A percentile compares a stretch with the other conserved stretches of the same genome.
These are phyloP conservation scores for Thermophis baileyi DNA, from an alignment of 2,113 vertebrate species.

Conservation along the genomic window DNA sequence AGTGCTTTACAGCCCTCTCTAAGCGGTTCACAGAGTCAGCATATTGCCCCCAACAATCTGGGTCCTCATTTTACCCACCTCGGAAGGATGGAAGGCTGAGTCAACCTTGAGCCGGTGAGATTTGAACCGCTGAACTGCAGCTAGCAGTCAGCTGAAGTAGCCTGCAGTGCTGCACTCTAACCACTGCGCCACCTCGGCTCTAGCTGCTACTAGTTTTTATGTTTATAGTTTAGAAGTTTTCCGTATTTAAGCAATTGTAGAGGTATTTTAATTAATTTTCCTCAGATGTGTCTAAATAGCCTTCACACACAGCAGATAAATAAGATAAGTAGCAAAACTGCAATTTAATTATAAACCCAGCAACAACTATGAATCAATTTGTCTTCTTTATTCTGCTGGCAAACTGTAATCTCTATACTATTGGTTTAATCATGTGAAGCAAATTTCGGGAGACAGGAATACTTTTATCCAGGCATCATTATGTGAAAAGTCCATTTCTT, in stretches of 20 bases:
- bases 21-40: too few relatives aligned
- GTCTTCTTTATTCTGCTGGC: not conserved
- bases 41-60: too few relatives aligned
- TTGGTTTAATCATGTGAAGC: slow-evolving; percentile 35
- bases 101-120: too few relatives aligned
- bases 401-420: slow-evolving; percentile 38
- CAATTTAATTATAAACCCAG: slow-evolving; percentile 62
- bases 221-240: slow-evolving; percentile 36
- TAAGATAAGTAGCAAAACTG: slow-evolving; percentile 55
- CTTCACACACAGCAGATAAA: slow-evolving; percentile 52
- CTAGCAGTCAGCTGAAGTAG: too few relatives aligned
- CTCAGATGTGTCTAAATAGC: slow-evolving; percentile 45
- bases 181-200: too few relatives aligned
- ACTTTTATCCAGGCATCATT: slow-evolving; percentile 36
- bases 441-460: slow-evolving; percentile 31
- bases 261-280: slow-evolving; percentile 65
- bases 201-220: slow-evolving; percentile 32
- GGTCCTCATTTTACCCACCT: too few relatives aligned
- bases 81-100: too few relatives aligned
- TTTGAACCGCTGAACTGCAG: too few relatives aligned
- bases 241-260: slow-evolving; percentile 33
- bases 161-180: too few relatives aligned
- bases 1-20: too few relatives aligned
- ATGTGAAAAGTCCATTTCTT: not conserved
- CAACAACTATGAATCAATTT: slow-evolving; percentile 53